Conservation (phyloP, 2,797 vertebrate genomes). For the Lagothrix lagotricha region DNA sequence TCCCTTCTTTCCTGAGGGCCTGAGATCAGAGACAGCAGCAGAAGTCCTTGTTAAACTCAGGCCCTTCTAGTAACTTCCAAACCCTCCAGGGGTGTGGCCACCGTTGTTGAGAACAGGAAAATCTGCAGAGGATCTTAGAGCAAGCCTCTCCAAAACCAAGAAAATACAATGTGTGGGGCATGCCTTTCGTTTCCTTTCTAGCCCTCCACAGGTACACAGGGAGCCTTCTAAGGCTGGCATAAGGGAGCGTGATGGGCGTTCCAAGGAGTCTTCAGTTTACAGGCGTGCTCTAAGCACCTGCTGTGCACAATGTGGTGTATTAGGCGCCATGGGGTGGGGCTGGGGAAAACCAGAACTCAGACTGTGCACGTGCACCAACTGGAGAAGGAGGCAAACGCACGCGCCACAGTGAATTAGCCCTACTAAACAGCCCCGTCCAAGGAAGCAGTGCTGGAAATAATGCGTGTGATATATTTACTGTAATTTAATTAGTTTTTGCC, state of each 20-base stretch:
- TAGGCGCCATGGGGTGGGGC: neutral
- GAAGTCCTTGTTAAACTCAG: neutral
- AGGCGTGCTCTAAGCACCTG: neutral
- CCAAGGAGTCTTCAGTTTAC: neutral
- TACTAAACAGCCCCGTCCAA: fast-evolving
- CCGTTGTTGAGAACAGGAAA: neutral
- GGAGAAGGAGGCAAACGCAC: neutral
- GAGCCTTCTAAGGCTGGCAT: neutral
- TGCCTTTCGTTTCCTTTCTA: neutral
- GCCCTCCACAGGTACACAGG: neutral
- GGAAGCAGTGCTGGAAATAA: no score
- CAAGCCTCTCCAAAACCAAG: neutral
- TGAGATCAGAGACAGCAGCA: neutral
- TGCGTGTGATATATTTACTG: no score
- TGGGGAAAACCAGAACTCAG: neutral
- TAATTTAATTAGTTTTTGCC: neutral
- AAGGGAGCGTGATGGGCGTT: neutral
- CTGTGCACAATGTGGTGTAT: fast-evolving
- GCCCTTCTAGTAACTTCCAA: neutral
- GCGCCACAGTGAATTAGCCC: neutral
- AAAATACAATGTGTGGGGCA: neutral
- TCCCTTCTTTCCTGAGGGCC: neutral
- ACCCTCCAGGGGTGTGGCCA: neutral
- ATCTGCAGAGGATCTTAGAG: neutral
- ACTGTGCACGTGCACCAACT: no score